Evolutionary conservation across 1,140 invertebrate genomes (phyloP), one percentile per base, ranked within the genome.

Genomic region (Cydia amplana): DNA sequence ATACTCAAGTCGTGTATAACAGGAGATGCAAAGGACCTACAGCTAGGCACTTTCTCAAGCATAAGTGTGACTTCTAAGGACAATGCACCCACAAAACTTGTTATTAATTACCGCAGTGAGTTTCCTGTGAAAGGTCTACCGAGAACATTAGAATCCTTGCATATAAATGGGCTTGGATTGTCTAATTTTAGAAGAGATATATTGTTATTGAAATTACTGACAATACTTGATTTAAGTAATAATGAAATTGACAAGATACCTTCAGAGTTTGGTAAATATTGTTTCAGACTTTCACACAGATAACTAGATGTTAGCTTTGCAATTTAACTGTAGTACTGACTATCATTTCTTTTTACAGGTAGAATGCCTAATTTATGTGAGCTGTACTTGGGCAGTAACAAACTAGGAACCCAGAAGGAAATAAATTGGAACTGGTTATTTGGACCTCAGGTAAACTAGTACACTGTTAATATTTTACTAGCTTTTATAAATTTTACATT

Each of bases 231-330:
- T 94, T 91, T 97, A 65, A 96, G 95, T 46, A 93, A 96, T 76
- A 98, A 98, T 93, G 93, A 95, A 75, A 93, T 98, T 49, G 94
- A 94, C 72, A 94, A 92, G 80, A 87, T 98, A 32, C 97, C 97
- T 18, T 89, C 94, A 28, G 96, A 96, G 86, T 81, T 98, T 74
- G 96, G 96, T 75, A 92, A 94, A 51, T 70, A 16, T 32, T 76
- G 46, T 23, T 72, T 72, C 32, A 20, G 14, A 23, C 40, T 55
- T 70, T 12, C 6, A 64, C 51, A 73, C 64, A 28, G 4, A 74
- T 40, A 40, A 1, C 0, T 32, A 4, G 32, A 46, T 46, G 12
- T 14, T 16, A 46, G 4, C 12, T 1, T 43, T 14, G 43, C 12
- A 46, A 16, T 4, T 46, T 46, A 2, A 46, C 43, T 46, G 5